A percentile compares a stretch with the other conserved stretches of the same genome.
phyloP scores from a whole-genome alignment of 2,888 invertebrate species.

The Ennomos fuscantarius region DNA sequence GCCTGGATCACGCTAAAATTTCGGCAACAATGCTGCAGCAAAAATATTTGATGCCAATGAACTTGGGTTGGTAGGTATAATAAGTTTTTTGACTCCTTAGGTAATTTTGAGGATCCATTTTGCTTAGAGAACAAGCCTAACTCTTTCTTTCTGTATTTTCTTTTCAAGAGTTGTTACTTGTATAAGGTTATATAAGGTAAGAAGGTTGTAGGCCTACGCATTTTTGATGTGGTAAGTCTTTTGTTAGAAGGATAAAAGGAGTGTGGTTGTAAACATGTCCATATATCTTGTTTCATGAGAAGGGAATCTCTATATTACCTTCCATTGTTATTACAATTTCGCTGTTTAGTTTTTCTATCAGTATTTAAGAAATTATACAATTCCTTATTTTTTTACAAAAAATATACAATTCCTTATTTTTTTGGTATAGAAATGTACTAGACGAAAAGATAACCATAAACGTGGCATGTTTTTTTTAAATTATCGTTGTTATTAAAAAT shows the following conservation, averaged over 20 bases:
- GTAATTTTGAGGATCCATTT: no score
- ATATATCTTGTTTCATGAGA: slow-evolving; percentile 27
- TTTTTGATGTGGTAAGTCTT: slow-evolving; percentile 26
- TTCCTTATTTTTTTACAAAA: no score
- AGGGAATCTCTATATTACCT: slow-evolving; percentile 11
- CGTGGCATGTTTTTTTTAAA: no score
- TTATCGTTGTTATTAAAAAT: no score
- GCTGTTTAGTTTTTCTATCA: slow-evolving; percentile 19
- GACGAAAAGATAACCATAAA: no score
- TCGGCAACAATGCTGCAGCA: no score
- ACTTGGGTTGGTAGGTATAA: no score
- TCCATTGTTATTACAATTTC: slow-evolving; percentile 11
- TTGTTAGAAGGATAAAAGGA: slow-evolving; percentile 32
- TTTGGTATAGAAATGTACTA: no score
- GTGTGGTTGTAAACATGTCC: slow-evolving; percentile 29
- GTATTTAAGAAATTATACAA: slow-evolving; percentile 3
- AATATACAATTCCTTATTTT: no score
- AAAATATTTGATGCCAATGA: no score
- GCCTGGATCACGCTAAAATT: no score
- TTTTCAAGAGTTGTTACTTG: not conserved
- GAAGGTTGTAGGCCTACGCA: not conserved
- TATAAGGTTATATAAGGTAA: not conserved
- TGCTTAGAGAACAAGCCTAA: not conserved
- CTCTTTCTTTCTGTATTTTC: slow-evolving; percentile 9
- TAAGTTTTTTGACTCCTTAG: no score